phyloP scores from a whole-genome alignment of 2,113 vertebrate species.

The Bubalus kerabau region DNA sequence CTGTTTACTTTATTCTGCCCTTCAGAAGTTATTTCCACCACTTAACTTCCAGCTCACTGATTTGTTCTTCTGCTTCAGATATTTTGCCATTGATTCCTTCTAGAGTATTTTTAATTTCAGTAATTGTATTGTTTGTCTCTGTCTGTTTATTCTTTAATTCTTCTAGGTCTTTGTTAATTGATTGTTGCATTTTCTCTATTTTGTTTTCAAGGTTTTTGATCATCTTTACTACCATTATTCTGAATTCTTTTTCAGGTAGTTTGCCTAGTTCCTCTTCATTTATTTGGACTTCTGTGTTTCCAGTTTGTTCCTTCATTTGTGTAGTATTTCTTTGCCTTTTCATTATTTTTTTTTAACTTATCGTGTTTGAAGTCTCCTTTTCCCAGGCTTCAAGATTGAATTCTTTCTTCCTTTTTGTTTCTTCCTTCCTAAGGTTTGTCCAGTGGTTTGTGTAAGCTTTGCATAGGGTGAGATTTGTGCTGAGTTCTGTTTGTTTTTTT shows the following conservation, averaged over 20 bases:
- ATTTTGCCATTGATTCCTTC: not conserved
- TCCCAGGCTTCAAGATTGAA: not conserved
- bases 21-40: not conserved
- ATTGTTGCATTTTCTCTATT: not conserved
- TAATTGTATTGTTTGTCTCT: not conserved
- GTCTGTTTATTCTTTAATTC: not conserved
- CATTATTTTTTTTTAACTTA: not conserved
- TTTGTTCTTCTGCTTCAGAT: not conserved
- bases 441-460: not conserved
- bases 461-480: not conserved
- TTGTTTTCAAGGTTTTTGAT: not conserved
- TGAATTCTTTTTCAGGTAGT: not conserved
- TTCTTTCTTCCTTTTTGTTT: not conserved
- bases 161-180: not conserved
- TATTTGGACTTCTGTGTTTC: not conserved
- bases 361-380: not conserved
- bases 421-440: not conserved
- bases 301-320: not conserved
- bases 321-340: not conserved
- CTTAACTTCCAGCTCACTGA: not conserved
- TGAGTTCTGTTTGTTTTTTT: not conserved
- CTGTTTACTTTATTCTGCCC: not conserved
- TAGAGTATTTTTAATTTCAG: not conserved
- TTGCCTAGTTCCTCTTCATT: not conserved
- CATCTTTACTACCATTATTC: not conserved